These are phyloP conservation scores for Hypanus sabinus DNA, from an alignment of 2,113 vertebrate genomes.

Conservation along the genomic window DNA sequence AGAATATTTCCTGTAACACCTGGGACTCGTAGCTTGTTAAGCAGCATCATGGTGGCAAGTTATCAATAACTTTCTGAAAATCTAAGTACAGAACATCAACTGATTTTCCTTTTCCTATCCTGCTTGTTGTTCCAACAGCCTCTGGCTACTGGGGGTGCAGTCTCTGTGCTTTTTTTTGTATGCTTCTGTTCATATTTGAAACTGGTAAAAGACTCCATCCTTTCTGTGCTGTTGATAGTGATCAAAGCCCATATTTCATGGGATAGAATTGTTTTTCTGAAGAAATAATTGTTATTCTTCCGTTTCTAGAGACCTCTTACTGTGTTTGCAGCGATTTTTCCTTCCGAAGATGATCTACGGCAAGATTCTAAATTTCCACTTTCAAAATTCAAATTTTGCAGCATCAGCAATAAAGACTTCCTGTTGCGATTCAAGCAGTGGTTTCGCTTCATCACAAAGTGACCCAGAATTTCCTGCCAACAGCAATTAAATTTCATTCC, in stretches of 20 bases:
- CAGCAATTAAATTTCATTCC: constrained; percentile 66
- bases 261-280: neutral
- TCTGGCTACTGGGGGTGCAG: neutral
- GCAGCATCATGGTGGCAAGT: no score
- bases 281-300: neutral
- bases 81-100: no score
- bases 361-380: constrained; percentile 59
- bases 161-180: neutral
- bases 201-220: no score
- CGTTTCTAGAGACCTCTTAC: constrained; percentile 63
- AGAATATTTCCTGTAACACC: no score
- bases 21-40: no score
- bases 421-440: constrained; percentile 55
- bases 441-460: constrained; percentile 58
- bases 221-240: neutral
- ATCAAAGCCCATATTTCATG: neutral
- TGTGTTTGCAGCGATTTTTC: constrained; percentile 68
- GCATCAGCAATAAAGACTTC: constrained; percentile 47
- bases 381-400: constrained; percentile 56
- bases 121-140: neutral
- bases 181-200: neutral
- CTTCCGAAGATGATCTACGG: constrained; percentile 62
- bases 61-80: no score
- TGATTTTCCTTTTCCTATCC: no score
- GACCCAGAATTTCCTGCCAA: constrained; percentile 58